Evolutionary conservation across 2,113 vertebrate species (phyloP).

Genomic region (Machaerirhynchus nigripectus): DNA sequence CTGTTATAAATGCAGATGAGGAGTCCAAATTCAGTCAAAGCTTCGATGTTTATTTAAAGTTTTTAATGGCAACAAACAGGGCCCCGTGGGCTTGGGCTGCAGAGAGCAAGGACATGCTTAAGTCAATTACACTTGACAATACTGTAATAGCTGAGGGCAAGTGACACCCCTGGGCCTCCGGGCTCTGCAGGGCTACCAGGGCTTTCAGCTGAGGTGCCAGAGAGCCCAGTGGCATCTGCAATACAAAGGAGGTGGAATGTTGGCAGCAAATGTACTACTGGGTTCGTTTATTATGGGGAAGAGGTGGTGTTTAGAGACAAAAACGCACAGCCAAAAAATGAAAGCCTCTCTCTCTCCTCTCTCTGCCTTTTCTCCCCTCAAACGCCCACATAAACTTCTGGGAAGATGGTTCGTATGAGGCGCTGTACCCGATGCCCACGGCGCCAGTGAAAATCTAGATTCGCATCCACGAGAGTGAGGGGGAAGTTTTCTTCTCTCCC

Average conservation of each 20-base stretch:
- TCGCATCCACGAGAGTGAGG: fast-evolving
- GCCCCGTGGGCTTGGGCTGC: neutral
- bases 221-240: constrained; percentile 1
- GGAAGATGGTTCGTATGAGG: neutral
- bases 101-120: neutral
- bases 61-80: constrained; percentile 35
- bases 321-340: neutral
- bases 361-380: fast-evolving
- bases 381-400: neutral
- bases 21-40: neutral
- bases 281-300: neutral
- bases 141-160: neutral
- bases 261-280: neutral
- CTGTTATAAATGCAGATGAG: neutral
- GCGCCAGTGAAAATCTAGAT: neutral
- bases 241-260: neutral
- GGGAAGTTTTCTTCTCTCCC: neutral
- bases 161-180: neutral
- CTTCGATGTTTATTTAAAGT: constrained; percentile 26
- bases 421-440: neutral
- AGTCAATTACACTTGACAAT: constrained; percentile 19
- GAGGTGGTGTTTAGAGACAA: neutral
- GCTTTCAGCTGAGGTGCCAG: constrained; percentile 20
- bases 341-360: neutral
- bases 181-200: neutral